phyloP scores from a whole-genome alignment of 2,888 invertebrate genomes.

The Gastracanthus pulcherrimus region DNA sequence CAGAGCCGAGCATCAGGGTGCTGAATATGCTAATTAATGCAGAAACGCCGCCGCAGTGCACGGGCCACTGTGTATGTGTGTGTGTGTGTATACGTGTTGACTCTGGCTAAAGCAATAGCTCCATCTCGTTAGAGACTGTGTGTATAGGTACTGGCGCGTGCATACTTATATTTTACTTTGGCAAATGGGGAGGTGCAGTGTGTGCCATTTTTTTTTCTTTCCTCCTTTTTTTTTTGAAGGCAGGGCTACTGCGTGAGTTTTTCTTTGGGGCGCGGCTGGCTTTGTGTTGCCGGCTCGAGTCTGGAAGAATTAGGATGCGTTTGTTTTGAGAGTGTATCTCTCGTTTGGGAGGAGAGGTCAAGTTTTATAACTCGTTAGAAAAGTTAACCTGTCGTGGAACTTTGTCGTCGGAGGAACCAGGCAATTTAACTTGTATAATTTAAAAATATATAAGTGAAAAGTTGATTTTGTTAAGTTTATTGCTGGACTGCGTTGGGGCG shows the following conservation, averaged over 20 bases:
- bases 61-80: background rate
- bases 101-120: background rate
- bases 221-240: background rate
- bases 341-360: no score
- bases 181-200: background rate
- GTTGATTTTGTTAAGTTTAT: background rate
- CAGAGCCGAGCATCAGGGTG: background rate
- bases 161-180: background rate
- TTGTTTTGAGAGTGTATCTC: no score
- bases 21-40: slow-evolving; percentile 50
- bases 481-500: no score
- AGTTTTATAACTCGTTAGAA: background rate
- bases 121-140: slow-evolving; percentile 5
- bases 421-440: background rate
- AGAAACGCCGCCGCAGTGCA: slow-evolving; percentile 16
- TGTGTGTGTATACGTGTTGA: background rate
- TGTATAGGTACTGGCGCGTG: background rate
- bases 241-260: background rate
- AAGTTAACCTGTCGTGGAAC: background rate
- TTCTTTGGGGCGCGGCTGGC: no score
- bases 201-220: background rate
- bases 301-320: no score
- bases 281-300: no score
- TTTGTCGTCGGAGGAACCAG: background rate
- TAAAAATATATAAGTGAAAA: background rate